A percentile compares a stretch with the other conserved stretches of the same genome.
Evolutionary conservation across 1,140 invertebrate species (phyloP).

Genomic region (Diabrotica undecimpunctata): DNA sequence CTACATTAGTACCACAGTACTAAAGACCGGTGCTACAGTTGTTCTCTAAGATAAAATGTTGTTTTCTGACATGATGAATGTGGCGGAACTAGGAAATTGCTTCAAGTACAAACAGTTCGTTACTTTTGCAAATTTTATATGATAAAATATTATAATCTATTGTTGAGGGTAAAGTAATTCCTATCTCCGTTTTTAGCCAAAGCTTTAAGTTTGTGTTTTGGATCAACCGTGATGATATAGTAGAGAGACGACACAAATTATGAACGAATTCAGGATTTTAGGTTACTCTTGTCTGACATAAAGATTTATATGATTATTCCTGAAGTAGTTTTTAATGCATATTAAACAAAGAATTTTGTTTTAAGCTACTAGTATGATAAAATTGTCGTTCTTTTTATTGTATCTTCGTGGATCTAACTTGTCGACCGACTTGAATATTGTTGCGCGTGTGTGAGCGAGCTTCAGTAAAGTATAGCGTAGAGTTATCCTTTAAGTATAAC

Average conservation of each 20-base stretch:
- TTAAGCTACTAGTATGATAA: no score
- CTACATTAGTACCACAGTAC: background rate
- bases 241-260: no score
- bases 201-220: conserved; percentile 26
- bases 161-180: conserved; percentile 47
- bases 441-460: conserved; percentile 38
- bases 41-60: conserved; percentile 6
- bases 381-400: no score
- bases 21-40: background rate
- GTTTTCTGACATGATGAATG: conserved; percentile 24
- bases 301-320: no score
- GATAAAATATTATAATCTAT: conserved; percentile 44
- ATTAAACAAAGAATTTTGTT: no score
- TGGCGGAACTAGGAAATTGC: conserved; percentile 46
- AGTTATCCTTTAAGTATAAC: conserved; percentile 24
- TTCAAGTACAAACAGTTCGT: conserved; percentile 48
- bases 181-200: conserved; percentile 41
- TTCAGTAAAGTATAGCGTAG: conserved; percentile 26
- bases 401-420: no score
- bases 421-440: conserved; percentile 13
- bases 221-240: background rate
- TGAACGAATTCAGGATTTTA: no score
- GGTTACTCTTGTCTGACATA: no score
- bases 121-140: conserved; percentile 50
- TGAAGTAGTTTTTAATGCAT: no score